Conservation (phyloP, 2,888 invertebrate genomes). For the Colletes collaris region DNA sequence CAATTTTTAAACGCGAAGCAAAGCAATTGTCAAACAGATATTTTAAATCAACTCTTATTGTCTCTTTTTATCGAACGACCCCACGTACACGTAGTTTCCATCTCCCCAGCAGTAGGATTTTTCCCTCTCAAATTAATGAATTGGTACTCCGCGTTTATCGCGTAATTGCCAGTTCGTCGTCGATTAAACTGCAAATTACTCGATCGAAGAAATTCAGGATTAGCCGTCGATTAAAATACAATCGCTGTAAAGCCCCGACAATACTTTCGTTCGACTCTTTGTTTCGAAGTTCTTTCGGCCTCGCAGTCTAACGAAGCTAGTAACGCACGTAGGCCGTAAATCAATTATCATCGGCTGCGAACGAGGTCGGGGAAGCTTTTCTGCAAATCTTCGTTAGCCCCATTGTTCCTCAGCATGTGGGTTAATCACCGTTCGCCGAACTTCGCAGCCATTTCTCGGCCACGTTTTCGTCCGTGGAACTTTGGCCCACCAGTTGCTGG, state of each 20-base stretch:
- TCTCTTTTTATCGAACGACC: too few species aligned
- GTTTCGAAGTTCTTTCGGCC: slow-evolving; percentile 3
- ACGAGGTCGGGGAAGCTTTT: slow-evolving; percentile 42
- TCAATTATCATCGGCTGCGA: slow-evolving; percentile 53
- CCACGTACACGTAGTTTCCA: too few species aligned
- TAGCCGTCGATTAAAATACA: not conserved
- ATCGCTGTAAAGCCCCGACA: not conserved
- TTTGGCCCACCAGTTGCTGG: slow-evolving; percentile 55
- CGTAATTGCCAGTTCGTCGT: too few species aligned
- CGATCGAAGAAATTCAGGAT: too few species aligned
- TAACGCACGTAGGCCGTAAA: slow-evolving; percentile 35
- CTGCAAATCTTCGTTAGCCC: slow-evolving; percentile 64
- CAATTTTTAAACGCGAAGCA: too few species aligned
- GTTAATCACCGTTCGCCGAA: slow-evolving; percentile 63
- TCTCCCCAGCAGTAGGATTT: too few species aligned
- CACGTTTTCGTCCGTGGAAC: slow-evolving; percentile 21
- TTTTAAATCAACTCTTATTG: too few species aligned
- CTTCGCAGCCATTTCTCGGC: slow-evolving; percentile 39
- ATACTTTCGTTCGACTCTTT: too few species aligned
- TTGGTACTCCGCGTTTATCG: too few species aligned
- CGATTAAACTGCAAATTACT: too few species aligned
- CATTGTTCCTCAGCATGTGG: slow-evolving; percentile 61
- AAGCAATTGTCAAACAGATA: too few species aligned
- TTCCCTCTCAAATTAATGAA: too few species aligned
- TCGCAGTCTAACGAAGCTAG: not conserved